These are phyloP conservation scores for Acipenser oxyrinchus DNA, from an alignment of 2,797 vertebrate species.

Conservation along the genomic window DNA sequence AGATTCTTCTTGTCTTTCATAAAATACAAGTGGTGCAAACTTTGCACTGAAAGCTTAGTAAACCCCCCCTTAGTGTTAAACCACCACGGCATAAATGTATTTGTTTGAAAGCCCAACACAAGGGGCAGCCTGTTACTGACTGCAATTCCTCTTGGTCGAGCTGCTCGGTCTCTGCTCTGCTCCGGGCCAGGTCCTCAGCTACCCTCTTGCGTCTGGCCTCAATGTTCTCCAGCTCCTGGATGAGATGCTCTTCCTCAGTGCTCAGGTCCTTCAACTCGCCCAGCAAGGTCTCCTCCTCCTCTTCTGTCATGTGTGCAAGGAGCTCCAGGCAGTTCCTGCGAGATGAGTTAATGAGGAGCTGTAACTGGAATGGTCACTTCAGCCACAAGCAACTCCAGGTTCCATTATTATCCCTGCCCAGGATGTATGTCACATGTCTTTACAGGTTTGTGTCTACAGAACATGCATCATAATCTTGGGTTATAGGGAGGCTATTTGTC, in stretches of 20 bases:
- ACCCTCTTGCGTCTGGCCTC: slow-evolving; percentile 80
- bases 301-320: slow-evolving; percentile 82
- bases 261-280: slow-evolving; percentile 77
- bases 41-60: too few species aligned
- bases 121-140: slow-evolving; percentile 55
- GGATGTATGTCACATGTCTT: too few species aligned
- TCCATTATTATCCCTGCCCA: too few species aligned
- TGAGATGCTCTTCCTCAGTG: slow-evolving; percentile 76
- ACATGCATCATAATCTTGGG: too few species aligned
- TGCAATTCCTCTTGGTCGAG: slow-evolving; percentile 90
- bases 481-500: too few species aligned
- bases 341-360: neutral
- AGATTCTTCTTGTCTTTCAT: too few species aligned
- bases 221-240: slow-evolving; percentile 83
- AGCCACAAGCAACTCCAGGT: neutral
- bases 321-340: slow-evolving; percentile 88
- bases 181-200: slow-evolving; percentile 76
- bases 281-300: slow-evolving; percentile 77
- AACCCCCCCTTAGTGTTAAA: too few species aligned
- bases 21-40: too few species aligned
- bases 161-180: slow-evolving; percentile 74
- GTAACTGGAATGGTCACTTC: neutral
- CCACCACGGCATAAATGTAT: too few species aligned
- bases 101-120: too few species aligned
- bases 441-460: too few species aligned